Conservation (phyloP, 1,140 invertebrate species). For the Mercenaria mercenaria region DNA sequence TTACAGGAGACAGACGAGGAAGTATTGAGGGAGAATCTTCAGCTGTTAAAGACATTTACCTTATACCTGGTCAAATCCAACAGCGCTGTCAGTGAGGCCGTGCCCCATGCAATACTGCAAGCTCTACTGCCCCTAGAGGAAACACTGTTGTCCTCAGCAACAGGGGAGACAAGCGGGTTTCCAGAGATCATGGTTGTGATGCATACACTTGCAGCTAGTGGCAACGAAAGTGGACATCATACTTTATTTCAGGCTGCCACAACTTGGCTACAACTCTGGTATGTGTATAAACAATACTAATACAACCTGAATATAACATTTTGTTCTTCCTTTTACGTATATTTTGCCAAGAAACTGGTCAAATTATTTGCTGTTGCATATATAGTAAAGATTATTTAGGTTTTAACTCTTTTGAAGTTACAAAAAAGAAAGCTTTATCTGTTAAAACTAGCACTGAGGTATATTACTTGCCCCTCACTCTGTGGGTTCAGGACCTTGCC, state of each 20-base stretch:
- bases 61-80: slow-evolving; percentile 91
- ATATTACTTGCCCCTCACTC: too few relatives aligned
- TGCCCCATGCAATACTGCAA: slow-evolving; percentile 91
- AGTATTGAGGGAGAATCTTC: slow-evolving; percentile 89
- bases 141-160: slow-evolving; percentile 88
- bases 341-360: too few relatives aligned
- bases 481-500: too few relatives aligned
- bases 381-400: too few relatives aligned
- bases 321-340: too few relatives aligned
- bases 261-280: slow-evolving; percentile 90
- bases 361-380: too few relatives aligned
- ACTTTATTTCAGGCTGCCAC: slow-evolving; percentile 93
- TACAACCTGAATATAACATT: too few relatives aligned
- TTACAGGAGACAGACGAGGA: slow-evolving; percentile 80
- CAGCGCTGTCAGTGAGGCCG: slow-evolving; percentile 88
- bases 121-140: slow-evolving; percentile 92
- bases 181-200: slow-evolving; percentile 92
- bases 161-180: slow-evolving; percentile 91
- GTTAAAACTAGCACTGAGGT: too few relatives aligned
- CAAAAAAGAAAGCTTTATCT: too few relatives aligned
- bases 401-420: too few relatives aligned
- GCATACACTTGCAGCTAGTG: slow-evolving; percentile 93
- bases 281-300: too few relatives aligned
- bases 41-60: slow-evolving; percentile 91
- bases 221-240: slow-evolving; percentile 91